A percentile compares a stretch with the other conserved stretches of the same genome.
phyloP scores from a whole-genome alignment of 2,888 invertebrate genomes.

The Aleiodes alternator region DNA sequence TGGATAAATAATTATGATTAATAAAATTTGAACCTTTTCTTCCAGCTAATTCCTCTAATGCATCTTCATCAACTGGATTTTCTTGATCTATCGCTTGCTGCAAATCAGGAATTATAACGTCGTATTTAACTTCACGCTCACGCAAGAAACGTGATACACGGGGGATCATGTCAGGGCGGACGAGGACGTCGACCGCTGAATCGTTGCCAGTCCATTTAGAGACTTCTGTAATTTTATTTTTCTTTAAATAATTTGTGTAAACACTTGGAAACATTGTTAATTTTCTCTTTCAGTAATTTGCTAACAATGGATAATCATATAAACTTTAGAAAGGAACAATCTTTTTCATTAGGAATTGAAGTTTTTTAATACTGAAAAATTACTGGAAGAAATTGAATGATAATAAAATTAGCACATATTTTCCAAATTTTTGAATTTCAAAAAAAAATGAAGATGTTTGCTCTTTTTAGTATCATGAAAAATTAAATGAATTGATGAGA shows the following conservation, averaged over 20 bases:
- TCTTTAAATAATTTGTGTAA: no score
- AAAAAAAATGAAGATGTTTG: no score
- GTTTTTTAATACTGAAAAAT: no score
- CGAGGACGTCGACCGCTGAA: conserved; percentile 82
- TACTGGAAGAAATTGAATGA: no score
- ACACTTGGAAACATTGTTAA: no score
- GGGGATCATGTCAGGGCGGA: conserved; percentile 81
- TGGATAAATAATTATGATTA: background rate
- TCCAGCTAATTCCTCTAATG: conserved; percentile 82
- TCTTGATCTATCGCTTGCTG: conserved; percentile 88
- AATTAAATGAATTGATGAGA: background rate
- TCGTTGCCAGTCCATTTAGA: conserved; percentile 82
- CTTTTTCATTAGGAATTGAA: no score
- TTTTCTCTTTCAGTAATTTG: conserved; percentile 10
- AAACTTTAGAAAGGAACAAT: no score
- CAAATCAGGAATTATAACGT: conserved; percentile 86
- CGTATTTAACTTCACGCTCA: conserved; percentile 80
- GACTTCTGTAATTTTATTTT: conserved; percentile 76
- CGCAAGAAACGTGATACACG: conserved; percentile 81
- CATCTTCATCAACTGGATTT: conserved; percentile 81
- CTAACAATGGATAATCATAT: background rate
- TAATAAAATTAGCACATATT: no score
- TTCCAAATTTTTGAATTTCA: no score
- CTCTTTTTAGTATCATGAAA: no score
- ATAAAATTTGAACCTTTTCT: conserved; percentile 77